These are phyloP conservation scores for Syngnathoides biaculeatus DNA, from an alignment of 2,113 vertebrate genomes.

Conservation along the genomic window DNA sequence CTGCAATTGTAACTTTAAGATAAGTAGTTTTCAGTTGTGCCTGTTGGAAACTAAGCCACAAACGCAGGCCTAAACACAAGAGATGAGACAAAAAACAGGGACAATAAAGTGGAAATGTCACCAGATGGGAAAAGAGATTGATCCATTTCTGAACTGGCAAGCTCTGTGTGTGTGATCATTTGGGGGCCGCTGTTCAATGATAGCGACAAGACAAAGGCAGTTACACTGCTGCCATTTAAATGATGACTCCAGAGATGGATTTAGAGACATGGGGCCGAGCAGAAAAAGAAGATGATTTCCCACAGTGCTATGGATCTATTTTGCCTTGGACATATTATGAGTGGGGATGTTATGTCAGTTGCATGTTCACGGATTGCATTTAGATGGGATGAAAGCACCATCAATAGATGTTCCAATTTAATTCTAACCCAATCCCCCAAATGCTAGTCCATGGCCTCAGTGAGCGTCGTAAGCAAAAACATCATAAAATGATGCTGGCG, in stretches of 20 bases:
- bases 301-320: constrained; percentile 12
- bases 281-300: constrained; percentile 35
- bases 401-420: background rate
- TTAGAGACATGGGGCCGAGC: constrained; percentile 25
- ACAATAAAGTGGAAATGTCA: constrained; percentile 29
- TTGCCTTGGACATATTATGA: constrained; percentile 8
- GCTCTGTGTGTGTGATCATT: constrained; percentile 38
- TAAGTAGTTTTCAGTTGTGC: background rate
- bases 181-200: constrained; percentile 41
- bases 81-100: constrained; percentile 1
- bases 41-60: background rate
- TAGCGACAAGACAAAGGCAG: constrained; percentile 44
- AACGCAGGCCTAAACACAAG: background rate
- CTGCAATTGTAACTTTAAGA: too few relatives aligned
- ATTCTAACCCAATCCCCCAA: background rate
- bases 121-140: constrained; percentile 10
- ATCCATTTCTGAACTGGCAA: constrained; percentile 22
- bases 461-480: constrained; percentile 9
- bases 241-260: constrained; percentile 31
- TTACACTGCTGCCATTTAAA: constrained; percentile 15
- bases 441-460: constrained; percentile 3
- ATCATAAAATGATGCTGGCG: background rate
- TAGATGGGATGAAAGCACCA: constrained; percentile 31
- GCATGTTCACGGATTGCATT: constrained; percentile 22
- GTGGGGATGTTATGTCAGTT: background rate